These are phyloP conservation scores for Lutjanus erythropterus DNA, from an alignment of 2,113 vertebrate genomes.

Conservation along the genomic window DNA sequence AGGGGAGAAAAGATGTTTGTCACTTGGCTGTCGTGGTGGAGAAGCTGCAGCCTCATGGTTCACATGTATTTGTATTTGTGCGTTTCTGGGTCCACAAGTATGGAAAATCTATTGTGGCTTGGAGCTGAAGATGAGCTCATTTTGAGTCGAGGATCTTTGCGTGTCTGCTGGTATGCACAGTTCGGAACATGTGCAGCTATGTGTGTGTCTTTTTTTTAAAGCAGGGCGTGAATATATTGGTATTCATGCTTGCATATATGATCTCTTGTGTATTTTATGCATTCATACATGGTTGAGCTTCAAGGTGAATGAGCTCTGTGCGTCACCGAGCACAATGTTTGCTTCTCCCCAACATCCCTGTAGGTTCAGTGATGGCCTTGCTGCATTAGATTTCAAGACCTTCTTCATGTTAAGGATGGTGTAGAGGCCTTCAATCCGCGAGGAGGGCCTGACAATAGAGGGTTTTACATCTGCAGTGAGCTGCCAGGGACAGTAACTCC, in stretches of 20 bases:
- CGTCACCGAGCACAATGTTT: background rate
- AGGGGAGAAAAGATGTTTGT: conserved; percentile 61
- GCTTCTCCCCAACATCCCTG: conserved; percentile 11
- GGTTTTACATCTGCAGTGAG: conserved; percentile 59
- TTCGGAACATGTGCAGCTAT: background rate
- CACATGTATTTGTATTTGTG: conserved; percentile 16
- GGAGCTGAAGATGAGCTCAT: conserved; percentile 39
- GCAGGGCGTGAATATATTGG: background rate
- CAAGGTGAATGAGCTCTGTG: conserved; percentile 8
- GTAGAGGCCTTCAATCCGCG: conserved; percentile 55
- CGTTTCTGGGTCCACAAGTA: conserved; percentile 27
- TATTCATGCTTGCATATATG: background rate
- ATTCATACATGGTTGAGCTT: conserved; percentile 5
- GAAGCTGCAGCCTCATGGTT: conserved; percentile 40
- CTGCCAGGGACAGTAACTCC: conserved; percentile 70
- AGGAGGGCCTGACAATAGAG: conserved; percentile 45
- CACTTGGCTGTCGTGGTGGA: conserved; percentile 39
- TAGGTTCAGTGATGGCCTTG: background rate
- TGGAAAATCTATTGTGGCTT: conserved; percentile 49
- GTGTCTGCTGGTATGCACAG: background rate
- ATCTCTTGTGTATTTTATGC: background rate
- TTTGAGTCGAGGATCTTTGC: conserved; percentile 22
- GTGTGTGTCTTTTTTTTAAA: background rate
- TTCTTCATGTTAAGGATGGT: conserved; percentile 33
- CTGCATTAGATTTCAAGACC: conserved; percentile 36